A percentile compares a stretch with the other conserved stretches of the same genome.
Evolutionary conservation across 2,797 vertebrate genomes (phyloP).

Genomic region (Rhinella marina): DNA sequence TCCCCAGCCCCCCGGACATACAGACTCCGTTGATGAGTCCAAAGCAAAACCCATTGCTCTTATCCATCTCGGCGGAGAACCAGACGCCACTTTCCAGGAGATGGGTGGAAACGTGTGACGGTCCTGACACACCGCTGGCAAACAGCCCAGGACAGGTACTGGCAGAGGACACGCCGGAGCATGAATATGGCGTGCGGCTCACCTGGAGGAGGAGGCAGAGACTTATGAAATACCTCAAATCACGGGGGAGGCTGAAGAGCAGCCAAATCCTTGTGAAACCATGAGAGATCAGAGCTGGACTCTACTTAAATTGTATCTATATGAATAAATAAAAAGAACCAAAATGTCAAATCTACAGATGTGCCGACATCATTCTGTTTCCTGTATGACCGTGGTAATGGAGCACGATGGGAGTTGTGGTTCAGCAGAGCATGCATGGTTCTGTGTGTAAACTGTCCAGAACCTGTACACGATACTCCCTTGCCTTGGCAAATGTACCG

Average conservation of each 20-base stretch:
- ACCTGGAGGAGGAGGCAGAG: constrained; percentile 84
- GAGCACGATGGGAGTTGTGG: neutral
- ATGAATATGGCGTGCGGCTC: constrained; percentile 85
- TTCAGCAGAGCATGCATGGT: neutral
- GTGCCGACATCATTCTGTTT: neutral
- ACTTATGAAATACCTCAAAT: constrained; percentile 77
- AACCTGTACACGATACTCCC: too few species aligned
- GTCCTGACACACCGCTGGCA: constrained; percentile 2
- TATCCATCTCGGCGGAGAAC: neutral
- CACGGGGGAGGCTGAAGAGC: constrained; percentile 76
- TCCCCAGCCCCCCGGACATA: constrained; percentile 66
- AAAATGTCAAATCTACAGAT: neutral
- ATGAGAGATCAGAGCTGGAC: constrained; percentile 1
- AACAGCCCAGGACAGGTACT: constrained; percentile 66
- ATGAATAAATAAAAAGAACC: neutral
- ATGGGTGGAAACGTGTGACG: neutral
- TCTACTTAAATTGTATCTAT: neutral
- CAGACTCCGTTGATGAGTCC: constrained; percentile 68
- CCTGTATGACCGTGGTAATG: neutral
- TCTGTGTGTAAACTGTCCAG: too few species aligned
- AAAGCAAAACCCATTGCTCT: neutral
- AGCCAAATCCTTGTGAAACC: constrained; percentile 73
- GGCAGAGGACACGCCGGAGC: constrained; percentile 86
- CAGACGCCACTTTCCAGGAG: constrained; percentile 1
- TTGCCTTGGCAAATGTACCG: too few species aligned